These are phyloP conservation scores for Microcebus lehilahytsara DNA, from an alignment of 2,113 vertebrate species.

Conservation along the genomic window DNA sequence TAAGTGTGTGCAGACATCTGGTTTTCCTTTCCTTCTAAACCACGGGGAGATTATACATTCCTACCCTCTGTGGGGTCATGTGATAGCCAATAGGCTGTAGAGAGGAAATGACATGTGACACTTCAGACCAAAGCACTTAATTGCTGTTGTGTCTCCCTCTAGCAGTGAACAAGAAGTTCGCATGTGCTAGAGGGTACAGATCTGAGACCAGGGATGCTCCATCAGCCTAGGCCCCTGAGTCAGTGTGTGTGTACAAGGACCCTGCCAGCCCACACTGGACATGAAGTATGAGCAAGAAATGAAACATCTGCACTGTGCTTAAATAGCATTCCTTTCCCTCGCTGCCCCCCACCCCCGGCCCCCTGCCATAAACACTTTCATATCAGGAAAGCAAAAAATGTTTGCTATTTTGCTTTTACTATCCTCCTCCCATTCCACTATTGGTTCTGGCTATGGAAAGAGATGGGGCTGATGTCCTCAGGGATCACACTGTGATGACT, in stretches of 20 bases:
- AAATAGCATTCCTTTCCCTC: neutral
- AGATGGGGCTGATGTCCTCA: neutral
- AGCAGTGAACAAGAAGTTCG: neutral
- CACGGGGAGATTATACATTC: no score
- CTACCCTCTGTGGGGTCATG: no score
- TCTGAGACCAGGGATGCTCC: neutral
- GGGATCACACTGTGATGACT: neutral
- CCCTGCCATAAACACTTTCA: neutral
- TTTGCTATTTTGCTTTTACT: neutral
- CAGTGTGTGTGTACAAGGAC: no score
- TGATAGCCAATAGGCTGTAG: neutral
- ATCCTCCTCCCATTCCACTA: neutral
- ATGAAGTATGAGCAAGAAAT: neutral
- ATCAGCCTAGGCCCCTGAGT: neutral
- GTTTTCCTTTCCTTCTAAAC: neutral
- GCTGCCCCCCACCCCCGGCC: no score
- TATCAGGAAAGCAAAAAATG: neutral
- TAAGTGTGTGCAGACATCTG: accelerated
- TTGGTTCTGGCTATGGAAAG: neutral
- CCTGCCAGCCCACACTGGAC: neutral
- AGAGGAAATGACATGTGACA: neutral
- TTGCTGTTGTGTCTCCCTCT: neutral
- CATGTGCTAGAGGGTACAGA: neutral
- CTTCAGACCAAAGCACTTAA: neutral
- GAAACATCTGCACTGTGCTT: neutral